phyloP scores from a whole-genome alignment of 2,113 vertebrate genomes.

The Bos taurus region DNA sequence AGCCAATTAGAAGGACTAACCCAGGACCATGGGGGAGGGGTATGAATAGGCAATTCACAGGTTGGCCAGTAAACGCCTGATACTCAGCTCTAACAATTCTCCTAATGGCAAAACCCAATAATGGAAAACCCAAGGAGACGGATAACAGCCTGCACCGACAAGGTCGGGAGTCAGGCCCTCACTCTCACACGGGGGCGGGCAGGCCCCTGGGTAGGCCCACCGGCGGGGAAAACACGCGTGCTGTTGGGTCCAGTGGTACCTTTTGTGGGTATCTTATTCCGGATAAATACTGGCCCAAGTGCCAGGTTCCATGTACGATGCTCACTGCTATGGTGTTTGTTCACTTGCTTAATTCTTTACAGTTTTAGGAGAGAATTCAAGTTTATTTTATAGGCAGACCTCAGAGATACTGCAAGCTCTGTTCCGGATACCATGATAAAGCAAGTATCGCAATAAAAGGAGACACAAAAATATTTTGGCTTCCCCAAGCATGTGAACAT shows the following conservation, averaged over 20 bases:
- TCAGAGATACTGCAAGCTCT: not conserved
- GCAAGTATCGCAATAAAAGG: not conserved
- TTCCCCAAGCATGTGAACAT: not conserved
- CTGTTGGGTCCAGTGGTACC: no score
- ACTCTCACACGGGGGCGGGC: fast-evolving
- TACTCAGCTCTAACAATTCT: not conserved
- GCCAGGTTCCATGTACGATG: no score
- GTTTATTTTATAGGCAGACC: not conserved
- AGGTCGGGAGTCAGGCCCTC: not conserved
- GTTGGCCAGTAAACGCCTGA: no score
- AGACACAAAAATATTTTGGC: not conserved
- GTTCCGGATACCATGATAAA: not conserved
- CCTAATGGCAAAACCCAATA: not conserved
- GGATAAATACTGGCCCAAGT: not conserved
- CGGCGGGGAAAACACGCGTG: fast-evolving
- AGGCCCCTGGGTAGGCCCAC: not conserved
- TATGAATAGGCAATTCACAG: not conserved
- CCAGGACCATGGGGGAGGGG: not conserved
- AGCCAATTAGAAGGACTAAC: not conserved
- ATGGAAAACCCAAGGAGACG: fast-evolving
- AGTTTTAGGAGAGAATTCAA: not conserved
- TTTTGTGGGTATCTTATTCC: not conserved
- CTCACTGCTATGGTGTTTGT: not conserved
- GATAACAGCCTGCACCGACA: not conserved
- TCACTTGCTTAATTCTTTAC: not conserved